Evolutionary conservation across 1,140 invertebrate species (phyloP).

Genomic region (Macrosteles quadrilineatus): DNA sequence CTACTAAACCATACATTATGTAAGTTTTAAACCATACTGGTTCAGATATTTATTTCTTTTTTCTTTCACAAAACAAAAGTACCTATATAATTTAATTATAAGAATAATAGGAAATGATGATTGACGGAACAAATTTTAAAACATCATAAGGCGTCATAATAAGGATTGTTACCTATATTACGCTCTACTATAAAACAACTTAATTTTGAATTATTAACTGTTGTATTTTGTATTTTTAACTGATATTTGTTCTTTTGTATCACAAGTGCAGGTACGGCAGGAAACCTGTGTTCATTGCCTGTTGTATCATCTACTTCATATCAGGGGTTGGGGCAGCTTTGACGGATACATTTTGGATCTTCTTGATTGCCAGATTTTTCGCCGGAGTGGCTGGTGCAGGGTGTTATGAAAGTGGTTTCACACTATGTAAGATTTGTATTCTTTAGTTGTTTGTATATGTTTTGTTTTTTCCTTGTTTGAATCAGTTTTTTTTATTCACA

Average conservation of each 20-base stretch:
- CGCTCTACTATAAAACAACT: too few relatives aligned
- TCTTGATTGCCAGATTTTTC: slow-evolving; percentile 55
- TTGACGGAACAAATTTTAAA: too few relatives aligned
- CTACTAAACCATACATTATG: too few relatives aligned
- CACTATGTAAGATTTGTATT: slow-evolving; percentile 62
- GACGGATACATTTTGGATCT: slow-evolving; percentile 55
- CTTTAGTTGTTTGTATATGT: slow-evolving; percentile 28
- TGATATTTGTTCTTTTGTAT: background rate
- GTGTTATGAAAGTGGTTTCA: slow-evolving; percentile 60
- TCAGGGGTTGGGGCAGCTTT: slow-evolving; percentile 55
- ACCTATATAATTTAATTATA: too few relatives aligned
- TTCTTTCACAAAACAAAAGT: too few relatives aligned
- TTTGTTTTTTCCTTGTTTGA: background rate
- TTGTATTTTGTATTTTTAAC: too few relatives aligned
- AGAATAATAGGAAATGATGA: too few relatives aligned
- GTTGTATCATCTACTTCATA: slow-evolving; percentile 54
- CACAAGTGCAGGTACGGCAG: slow-evolving; percentile 51
- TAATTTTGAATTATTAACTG: too few relatives aligned
- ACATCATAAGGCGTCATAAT: too few relatives aligned
- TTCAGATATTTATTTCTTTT: too few relatives aligned
- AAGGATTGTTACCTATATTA: too few relatives aligned
- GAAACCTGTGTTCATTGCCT: slow-evolving; percentile 54
- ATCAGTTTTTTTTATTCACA: background rate
- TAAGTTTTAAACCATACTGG: too few relatives aligned
- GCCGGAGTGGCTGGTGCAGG: slow-evolving; percentile 58